A percentile compares a stretch with the other conserved stretches of the same genome.
Evolutionary conservation across 2,797 vertebrate genomes (phyloP).

Genomic region (Lycodopsis pacificus): DNA sequence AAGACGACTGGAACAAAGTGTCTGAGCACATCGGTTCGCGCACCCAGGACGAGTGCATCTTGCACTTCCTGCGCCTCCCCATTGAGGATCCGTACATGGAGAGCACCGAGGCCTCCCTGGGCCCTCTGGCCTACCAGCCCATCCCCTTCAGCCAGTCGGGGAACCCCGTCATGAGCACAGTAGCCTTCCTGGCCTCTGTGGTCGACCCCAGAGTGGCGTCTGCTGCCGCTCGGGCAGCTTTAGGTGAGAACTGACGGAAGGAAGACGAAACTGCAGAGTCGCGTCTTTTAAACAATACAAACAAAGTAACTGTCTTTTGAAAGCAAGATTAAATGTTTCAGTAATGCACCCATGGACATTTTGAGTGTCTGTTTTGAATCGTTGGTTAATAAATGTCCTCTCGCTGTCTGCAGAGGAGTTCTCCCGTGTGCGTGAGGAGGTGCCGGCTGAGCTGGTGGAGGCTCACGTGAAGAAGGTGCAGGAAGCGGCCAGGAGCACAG

Average conservation of each 20-base stretch:
- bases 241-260: constrained; percentile 82
- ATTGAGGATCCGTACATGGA: constrained; percentile 97
- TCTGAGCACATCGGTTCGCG: constrained; percentile 97
- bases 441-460: constrained; percentile 95
- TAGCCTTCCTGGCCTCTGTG: constrained; percentile 96
- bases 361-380: not conserved
- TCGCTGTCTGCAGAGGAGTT: constrained; percentile 90
- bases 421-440: constrained; percentile 96
- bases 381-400: not conserved
- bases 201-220: constrained; percentile 96
- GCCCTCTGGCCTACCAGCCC: constrained; percentile 95
- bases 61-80: constrained; percentile 94
- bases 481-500: constrained; percentile 92
- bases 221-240: constrained; percentile 92
- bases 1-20: constrained; percentile 99
- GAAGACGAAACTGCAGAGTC: not conserved
- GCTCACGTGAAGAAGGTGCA: constrained; percentile 98
- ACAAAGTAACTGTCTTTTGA: not conserved
- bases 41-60: constrained; percentile 97
- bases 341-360: not conserved
- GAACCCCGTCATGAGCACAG: constrained; percentile 98
- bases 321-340: not conserved
- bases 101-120: constrained; percentile 90
- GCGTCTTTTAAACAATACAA: not conserved
- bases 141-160: constrained; percentile 98